Base-by-base conservation (phyloP, 2,113 vertebrate species). In the Phalacrocorax pelagicus region DNA sequence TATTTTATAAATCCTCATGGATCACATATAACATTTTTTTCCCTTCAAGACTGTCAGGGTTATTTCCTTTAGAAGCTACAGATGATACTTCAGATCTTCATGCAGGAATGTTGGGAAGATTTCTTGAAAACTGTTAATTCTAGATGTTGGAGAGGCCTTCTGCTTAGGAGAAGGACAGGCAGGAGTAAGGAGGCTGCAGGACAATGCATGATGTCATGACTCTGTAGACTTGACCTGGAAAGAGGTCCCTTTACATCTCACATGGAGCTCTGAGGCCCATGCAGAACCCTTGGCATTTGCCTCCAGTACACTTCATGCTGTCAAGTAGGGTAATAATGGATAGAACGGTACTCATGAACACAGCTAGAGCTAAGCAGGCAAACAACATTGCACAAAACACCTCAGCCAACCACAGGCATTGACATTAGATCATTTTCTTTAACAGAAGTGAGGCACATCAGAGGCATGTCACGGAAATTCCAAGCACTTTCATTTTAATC, bases 131-230 rank as follows among this genome's bases (percentile, higher is more conserved):
- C 5, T 7, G 12, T 26, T 52, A 70, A 57, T 30, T 16, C 63
- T 22, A 44, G 40, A 44, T 77, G 36, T 27, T 83, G 27, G 12
- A 69, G 40, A 12, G 13, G 22, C 49, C 15, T 29, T 17, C 23
- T 63, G 15, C 52, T 75, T 63, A 10, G 19, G 23, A 80, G 36
- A 70, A 75, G 20, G 19, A 42, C 38, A 77, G 27, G 20, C 4
- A 82, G 20, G 36, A 65, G 27, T 14, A 81, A 54, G 4, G 4
- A 77, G 42, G 30, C 42, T 71, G 47, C 15, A 59, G 29, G 12
- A 81, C 2, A 7, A 57, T 2, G 4, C 4, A 4, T 5, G 5
- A 19, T 55, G 32, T 55, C 47, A 75, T 0, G 0, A 32, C 27
- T 65, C 51, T 17, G 52, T 6, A 54, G 19, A 46, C 8, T n/a